Base-by-base conservation (phyloP, 35 echinoderm and acorn worm genomes). In the Apostichopus japonicus region DNA sequence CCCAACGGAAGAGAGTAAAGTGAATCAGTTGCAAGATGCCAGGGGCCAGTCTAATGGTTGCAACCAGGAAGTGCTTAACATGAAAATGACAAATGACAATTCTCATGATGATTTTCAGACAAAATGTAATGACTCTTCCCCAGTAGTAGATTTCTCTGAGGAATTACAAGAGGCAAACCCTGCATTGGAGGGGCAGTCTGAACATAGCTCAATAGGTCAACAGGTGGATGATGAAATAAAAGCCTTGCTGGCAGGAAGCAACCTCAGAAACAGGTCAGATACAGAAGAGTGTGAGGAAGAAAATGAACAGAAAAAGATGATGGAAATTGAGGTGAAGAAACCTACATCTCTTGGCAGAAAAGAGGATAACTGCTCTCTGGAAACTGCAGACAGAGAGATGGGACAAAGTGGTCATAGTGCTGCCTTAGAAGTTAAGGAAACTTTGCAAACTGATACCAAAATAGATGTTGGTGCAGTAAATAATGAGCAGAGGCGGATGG, bases 201-300 rank as follows among this genome's bases (percentile, higher is more conserved):
- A 10, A 72, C 61, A 54, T 53, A 89, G 17, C 53, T 72, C 86
- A 8, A 72, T 89, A 5, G 86, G 86, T 8, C 56, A 89, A 33
- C 25, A 33, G 63, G 86, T 89, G 8, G 86, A 89, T 72, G 86
- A 71, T n/a, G 86, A 89, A 65, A 89, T 89, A 67, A 89, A 89
- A 17, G 86, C 86, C 19, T 73, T 89, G 22, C 61, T 89, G 9
- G 27, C 16, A 23, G 79, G 79, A 1, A 82, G 54, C 23, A 51
- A 54, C 79, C 9, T 52, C 79, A 54, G 10, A 82, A 82, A 52
- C 27, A 52, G 79, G 79, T 52, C 79, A 82, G 25, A 33, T 16
- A 82, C 22, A 52, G 79, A 52, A 13, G 79, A 56, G 9, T 51
- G 44, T 52, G 15, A 56, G 15, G 15, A 24, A 54, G n/a, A 24